phyloP scores from a whole-genome alignment of 2,113 vertebrate species.

The Ctenomys sociabilis region DNA sequence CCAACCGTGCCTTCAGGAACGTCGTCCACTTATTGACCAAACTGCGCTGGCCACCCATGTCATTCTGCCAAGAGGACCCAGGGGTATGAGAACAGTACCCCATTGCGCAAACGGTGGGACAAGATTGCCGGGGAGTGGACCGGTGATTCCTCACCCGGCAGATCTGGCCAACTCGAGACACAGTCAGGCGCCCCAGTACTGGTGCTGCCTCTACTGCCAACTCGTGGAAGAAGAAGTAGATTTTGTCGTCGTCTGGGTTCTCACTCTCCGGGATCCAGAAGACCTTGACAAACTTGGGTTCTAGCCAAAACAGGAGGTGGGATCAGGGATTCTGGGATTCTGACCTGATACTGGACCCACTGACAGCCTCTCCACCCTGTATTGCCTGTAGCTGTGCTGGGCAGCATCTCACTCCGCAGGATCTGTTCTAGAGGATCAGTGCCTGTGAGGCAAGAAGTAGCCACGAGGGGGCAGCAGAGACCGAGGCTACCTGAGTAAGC shows the following conservation, averaged over 20 bases:
- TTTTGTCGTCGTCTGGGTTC: conserved; percentile 96
- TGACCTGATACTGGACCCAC: not conserved
- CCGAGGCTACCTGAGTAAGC: not conserved
- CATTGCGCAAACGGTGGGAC: not conserved
- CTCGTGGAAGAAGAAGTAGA: conserved; percentile 99
- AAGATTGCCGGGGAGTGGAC: not conserved
- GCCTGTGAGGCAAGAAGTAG: not conserved
- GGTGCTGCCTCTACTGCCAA: conserved; percentile 92
- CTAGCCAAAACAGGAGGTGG: conserved; percentile 80
- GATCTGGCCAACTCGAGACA: conserved; percentile 95
- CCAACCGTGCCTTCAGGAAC: conserved; percentile 95
- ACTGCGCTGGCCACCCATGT: conserved; percentile 96
- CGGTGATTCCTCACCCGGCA: conserved; percentile 91
- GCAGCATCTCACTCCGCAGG: not conserved
- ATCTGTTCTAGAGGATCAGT: not conserved
- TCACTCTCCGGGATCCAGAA: conserved; percentile 98
- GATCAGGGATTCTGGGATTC: not conserved
- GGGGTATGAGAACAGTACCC: not conserved
- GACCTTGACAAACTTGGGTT: conserved; percentile 96
- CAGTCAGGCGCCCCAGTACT: conserved; percentile 92
- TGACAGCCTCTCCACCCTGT: not conserved
- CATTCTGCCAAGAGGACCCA: conserved; percentile 88
- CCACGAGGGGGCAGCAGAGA: conserved; percentile 76
- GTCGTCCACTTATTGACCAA: conserved; percentile 99
- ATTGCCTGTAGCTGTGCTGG: not conserved